Conservation (phyloP, 2,888 invertebrate genomes). For the Diarsia dahlii region DNA sequence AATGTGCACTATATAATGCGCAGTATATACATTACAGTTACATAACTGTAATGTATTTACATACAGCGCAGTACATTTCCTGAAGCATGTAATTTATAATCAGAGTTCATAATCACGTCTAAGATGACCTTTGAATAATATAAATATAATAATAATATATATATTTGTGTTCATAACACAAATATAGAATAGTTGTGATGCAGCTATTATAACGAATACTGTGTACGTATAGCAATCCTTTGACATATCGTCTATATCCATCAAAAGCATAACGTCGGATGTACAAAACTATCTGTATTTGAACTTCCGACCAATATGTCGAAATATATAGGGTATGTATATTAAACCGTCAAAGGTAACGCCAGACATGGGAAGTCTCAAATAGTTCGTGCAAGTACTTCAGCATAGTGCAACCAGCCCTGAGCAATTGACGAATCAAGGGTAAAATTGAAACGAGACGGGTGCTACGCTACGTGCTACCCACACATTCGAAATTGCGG, state of each 20-base stretch:
- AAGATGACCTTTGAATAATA: neutral
- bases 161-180: neutral
- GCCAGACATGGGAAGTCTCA: neutral
- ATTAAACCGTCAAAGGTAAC: neutral
- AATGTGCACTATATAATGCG: neutral
- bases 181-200: neutral
- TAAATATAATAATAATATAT: too few species aligned
- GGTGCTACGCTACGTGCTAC: neutral
- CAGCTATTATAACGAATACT: neutral
- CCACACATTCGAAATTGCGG: neutral
- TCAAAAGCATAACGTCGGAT: too few species aligned
- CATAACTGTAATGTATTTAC: constrained; percentile 1
- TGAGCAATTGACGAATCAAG: neutral
- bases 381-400: neutral
- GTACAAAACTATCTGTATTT: too few species aligned
- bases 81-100: constrained; percentile 20
- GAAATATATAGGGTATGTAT: neutral
- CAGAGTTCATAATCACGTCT: constrained; percentile 19
- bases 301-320: too few species aligned
- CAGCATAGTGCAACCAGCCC: neutral
- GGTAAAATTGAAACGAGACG: constrained; percentile 2
- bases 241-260: too few species aligned
- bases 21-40: too few species aligned
- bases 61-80: constrained; percentile 17
- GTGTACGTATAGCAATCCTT: too few species aligned